Evolutionary conservation across 1,140 invertebrate genomes (phyloP), one percentile per base, ranked within the genome.

Genomic region (Paraescarpia echinospica): DNA sequence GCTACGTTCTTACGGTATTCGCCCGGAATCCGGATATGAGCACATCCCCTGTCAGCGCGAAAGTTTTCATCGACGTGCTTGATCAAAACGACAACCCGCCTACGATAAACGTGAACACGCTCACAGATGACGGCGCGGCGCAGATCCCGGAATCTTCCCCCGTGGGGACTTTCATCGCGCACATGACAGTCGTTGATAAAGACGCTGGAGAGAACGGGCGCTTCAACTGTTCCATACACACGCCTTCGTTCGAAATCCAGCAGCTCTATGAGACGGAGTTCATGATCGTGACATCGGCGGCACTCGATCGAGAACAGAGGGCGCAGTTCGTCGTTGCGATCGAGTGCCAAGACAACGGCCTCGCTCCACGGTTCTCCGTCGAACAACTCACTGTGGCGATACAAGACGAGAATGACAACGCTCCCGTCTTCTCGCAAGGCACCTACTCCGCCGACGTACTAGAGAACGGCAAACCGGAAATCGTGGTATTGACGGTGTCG

Each of bases 221-320:
- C 14, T 41, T n/a, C 89, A 41, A 33, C 33, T 93, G 93, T 51
- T 77, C 33, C 18, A 33, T 91, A 33, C 41, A 91, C 51, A 89
- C 33, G 22, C 14, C 51, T n/a, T 33, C 91, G 22, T 93, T 93
- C 41, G 33, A 91, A 33, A 77, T 93, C 31, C 34, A 41, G 14
- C 90, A 48, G 89, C 91, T 92, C 88, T 92, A 91, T 35, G 89
- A 34, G 34, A 91, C 89, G n/a, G 93, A 92, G 35, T 93, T 91
- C 6, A 97, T 98, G 96, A 98, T 99, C 91, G 98, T 97, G 93
- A 98, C 98, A 0, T 98, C 97, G 91, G 97, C 97, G 51, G 97
- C 97, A 94, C 96, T 99, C 34, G 98, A 99, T 95, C 97, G 98
- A 91, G 98, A 99, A 96, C 97, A 97, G 94, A 97, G 97, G 34